phyloP scores from a whole-genome alignment of 2,888 invertebrate species.

The Diadromus collaris region DNA sequence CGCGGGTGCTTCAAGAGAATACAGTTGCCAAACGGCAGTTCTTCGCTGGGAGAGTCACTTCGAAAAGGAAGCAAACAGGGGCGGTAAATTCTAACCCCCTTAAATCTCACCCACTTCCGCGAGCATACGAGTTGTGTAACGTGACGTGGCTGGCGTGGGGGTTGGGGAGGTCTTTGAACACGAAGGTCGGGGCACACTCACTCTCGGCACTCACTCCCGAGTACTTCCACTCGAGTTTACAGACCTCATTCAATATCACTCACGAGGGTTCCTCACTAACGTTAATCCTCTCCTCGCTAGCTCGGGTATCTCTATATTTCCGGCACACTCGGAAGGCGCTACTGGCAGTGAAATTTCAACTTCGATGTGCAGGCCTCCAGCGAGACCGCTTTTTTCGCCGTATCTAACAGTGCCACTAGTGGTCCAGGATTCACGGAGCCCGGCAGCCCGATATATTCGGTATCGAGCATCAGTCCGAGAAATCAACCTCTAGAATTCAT shows the following conservation, averaged over 20 bases:
- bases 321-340: conserved; percentile 4
- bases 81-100: conserved; percentile 19
- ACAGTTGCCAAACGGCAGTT: background rate
- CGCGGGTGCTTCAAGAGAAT: background rate
- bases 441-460: conserved; percentile 25
- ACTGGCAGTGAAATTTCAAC: conserved; percentile 43
- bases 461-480: conserved; percentile 19
- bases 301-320: conserved; percentile 7
- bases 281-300: background rate
- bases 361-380: background rate
- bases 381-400: background rate
- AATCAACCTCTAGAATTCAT: conserved; percentile 38
- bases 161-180: conserved; percentile 35
- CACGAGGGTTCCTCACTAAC: conserved; percentile 46
- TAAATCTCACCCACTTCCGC: conserved; percentile 31
- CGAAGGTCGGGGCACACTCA: conserved; percentile 49
- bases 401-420: background rate
- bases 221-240: conserved; percentile 58
- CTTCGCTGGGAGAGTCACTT: conserved; percentile 17
- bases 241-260: conserved; percentile 58
- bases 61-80: background rate
- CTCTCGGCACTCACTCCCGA: conserved; percentile 55
- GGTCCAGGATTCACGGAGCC: conserved; percentile 10
- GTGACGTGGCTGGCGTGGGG: conserved; percentile 8
- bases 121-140: conserved; percentile 27